Percentiles rank a stretch among this genome's conserved stretches.
Conservation (phyloP, 2,888 invertebrate species). For the Sabatieria punctata region DNA sequence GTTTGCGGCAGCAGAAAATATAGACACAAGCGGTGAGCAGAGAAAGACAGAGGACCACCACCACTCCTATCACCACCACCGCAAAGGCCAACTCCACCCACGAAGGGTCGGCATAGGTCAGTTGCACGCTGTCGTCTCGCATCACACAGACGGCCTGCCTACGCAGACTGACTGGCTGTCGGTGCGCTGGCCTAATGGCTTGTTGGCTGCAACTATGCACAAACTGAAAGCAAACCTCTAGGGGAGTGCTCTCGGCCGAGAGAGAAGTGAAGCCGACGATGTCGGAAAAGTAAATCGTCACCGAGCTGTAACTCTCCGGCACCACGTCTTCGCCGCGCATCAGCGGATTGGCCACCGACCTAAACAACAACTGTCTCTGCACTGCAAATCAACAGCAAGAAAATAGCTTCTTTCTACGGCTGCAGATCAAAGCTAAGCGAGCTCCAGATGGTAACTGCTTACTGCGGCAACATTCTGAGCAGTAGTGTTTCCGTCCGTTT, state of each 20-base stretch:
- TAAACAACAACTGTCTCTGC: conserved; percentile 37
- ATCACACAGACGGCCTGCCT: too few relatives aligned
- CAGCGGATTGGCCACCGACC: conserved; percentile 67
- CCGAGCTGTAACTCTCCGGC: conserved; percentile 77
- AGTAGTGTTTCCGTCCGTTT: conserved; percentile 78
- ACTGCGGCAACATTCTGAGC: conserved; percentile 83
- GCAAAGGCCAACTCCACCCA: too few relatives aligned
- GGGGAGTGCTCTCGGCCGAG: conserved; percentile 80
- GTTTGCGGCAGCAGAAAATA: too few relatives aligned
- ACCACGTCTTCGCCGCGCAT: conserved; percentile 73
- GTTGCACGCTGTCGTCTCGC: too few relatives aligned
- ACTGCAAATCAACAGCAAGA: not conserved
- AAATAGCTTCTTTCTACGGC: not conserved
- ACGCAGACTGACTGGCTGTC: too few relatives aligned
- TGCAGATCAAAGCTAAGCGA: too few relatives aligned
- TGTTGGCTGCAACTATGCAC: too few relatives aligned
- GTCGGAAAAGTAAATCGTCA: conserved; percentile 91
- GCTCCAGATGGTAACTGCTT: conserved; percentile 29
- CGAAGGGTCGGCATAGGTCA: too few relatives aligned
- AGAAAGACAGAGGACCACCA: too few relatives aligned
- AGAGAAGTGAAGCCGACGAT: conserved; percentile 90
- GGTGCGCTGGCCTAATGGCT: too few relatives aligned
- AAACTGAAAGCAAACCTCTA: conserved; percentile 63
- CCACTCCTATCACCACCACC: too few relatives aligned
- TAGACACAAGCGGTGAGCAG: too few relatives aligned